Conservation (phyloP, 2,113 vertebrate species). For the Protomyctophum bolini region DNA sequence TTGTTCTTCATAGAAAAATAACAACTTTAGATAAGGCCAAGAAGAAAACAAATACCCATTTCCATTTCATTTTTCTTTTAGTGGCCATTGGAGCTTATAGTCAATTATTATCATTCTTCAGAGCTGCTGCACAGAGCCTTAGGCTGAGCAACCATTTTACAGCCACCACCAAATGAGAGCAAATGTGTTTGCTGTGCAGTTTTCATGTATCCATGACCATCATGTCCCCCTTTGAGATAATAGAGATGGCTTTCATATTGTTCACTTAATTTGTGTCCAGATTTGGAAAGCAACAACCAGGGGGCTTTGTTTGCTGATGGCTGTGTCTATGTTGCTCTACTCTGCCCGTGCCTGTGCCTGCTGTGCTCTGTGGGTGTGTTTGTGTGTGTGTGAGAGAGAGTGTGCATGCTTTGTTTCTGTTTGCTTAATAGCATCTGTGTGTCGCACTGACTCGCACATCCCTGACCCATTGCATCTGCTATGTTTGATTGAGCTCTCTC, state of each 20-base stretch:
- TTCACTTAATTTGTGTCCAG: slow-evolving; percentile 36
- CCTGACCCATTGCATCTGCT: slow-evolving; percentile 30
- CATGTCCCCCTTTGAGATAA: slow-evolving; percentile 18
- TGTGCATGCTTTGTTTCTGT: slow-evolving; percentile 34
- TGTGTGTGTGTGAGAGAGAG: not conserved
- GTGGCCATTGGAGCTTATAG: slow-evolving; percentile 6
- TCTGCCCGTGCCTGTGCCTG: not conserved
- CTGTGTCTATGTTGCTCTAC: slow-evolving; percentile 26
- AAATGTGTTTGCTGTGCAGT: not conserved
- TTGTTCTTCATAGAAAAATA: not conserved
- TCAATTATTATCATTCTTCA: not conserved
- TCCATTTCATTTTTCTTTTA: slow-evolving; percentile 17
- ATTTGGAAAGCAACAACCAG: slow-evolving; percentile 26
- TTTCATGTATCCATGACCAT: not conserved
- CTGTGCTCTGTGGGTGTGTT: slow-evolving; percentile 17
- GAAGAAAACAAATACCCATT: slow-evolving; percentile 21
- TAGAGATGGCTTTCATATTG: slow-evolving; percentile 33
- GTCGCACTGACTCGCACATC: slow-evolving; percentile 20
- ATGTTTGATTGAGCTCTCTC: slow-evolving; percentile 44
- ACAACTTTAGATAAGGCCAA: not conserved
- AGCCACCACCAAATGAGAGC: slow-evolving; percentile 13
- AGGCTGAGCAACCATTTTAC: slow-evolving; percentile 12
- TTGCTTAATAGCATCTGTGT: slow-evolving; percentile 40
- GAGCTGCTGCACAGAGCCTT: not conserved
- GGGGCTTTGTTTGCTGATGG: slow-evolving; percentile 39